These are phyloP conservation scores for Hyperopisus bebe DNA, from an alignment of 2,113 vertebrate genomes.

Conservation along the genomic window DNA sequence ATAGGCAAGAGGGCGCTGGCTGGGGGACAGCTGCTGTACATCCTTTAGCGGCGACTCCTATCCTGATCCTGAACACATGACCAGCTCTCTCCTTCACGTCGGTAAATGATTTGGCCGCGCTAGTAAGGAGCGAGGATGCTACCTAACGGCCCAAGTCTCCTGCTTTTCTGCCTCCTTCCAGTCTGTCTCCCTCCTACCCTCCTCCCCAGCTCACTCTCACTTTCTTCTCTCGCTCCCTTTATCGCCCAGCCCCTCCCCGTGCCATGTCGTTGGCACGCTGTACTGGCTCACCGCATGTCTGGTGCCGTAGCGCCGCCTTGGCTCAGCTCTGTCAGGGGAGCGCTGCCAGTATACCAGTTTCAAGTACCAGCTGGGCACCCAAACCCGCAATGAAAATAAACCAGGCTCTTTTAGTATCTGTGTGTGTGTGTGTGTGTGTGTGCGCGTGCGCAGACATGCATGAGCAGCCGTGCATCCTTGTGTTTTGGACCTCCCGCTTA, in stretches of 20 bases:
- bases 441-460: conserved; percentile 16
- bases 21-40: not conserved
- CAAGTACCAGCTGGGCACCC: conserved; percentile 62
- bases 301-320: conserved; percentile 39
- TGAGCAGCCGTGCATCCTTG: not conserved
- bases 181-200: conserved; percentile 3
- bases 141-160: not conserved
- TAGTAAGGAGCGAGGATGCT: not conserved
- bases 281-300: conserved; percentile 37
- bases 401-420: conserved; percentile 38
- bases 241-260: conserved; percentile 27
- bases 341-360: conserved; percentile 49
- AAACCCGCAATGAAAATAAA: conserved; percentile 56
- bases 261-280: conserved; percentile 48
- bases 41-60: not conserved
- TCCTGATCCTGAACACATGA: not conserved
- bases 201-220: conserved; percentile 4
- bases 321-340: conserved; percentile 35
- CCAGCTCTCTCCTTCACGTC: not conserved
- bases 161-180: not conserved
- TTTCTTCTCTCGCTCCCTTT: conserved; percentile 26
- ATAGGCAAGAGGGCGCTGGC: not conserved
- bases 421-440: not conserved
- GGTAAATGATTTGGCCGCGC: not conserved
- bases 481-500: conserved; percentile 40